These are phyloP conservation scores for Drosophila conformis DNA, from an alignment of 2,888 invertebrate species.

Conservation along the genomic window DNA sequence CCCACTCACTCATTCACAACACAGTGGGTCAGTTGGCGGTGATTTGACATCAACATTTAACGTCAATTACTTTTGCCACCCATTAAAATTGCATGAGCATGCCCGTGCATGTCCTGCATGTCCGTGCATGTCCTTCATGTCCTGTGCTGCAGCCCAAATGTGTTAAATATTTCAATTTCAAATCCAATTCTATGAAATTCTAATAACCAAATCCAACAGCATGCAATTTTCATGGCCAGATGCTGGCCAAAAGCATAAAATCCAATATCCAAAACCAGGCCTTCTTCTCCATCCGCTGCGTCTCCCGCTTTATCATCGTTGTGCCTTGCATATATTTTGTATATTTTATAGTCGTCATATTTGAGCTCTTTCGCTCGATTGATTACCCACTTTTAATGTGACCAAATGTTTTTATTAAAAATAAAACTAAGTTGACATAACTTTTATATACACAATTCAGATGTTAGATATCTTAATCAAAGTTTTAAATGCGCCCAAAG, in stretches of 20 bases:
- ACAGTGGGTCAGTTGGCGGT: constrained; percentile 30
- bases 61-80: constrained; percentile 46
- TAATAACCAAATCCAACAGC: constrained; percentile 72
- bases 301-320: not conserved
- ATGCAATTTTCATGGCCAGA: constrained; percentile 71
- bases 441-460: constrained; percentile 2
- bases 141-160: constrained; percentile 43
- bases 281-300: not conserved
- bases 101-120: not conserved
- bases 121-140: not conserved
- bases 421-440: not conserved
- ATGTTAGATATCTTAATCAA: not conserved
- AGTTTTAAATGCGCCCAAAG: not conserved
- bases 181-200: constrained; percentile 76
- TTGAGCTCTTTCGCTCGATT: constrained; percentile 35
- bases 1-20: constrained; percentile 4
- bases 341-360: constrained; percentile 35
- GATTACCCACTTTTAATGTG: constrained; percentile 29
- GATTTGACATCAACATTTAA: constrained; percentile 25
- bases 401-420: not conserved
- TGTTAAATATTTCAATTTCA: constrained; percentile 78
- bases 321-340: constrained; percentile 43
- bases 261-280: constrained; percentile 22
- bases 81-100: constrained; percentile 31
- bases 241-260: constrained; percentile 51